phyloP scores from a whole-genome alignment of 2,888 invertebrate species.

The Myathropa florea region DNA sequence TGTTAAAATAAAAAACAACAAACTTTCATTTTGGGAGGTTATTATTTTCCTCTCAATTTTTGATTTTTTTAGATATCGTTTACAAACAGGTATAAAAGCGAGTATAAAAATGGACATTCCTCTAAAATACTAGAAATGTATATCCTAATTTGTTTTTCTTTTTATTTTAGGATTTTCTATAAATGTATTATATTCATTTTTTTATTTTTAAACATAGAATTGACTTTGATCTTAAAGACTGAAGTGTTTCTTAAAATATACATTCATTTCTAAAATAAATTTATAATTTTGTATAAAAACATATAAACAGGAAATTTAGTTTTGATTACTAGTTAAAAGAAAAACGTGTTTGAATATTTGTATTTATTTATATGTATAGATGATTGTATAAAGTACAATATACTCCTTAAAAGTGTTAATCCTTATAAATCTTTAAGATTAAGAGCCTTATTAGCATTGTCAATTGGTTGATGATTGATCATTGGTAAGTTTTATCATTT shows the following conservation, averaged over 20 bases:
- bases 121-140: conserved; percentile 31
- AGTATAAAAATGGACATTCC: conserved; percentile 66
- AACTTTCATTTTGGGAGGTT: not conserved
- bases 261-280: conserved; percentile 1
- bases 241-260: not conserved
- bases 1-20: not conserved
- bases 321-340: not conserved
- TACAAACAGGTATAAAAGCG: conserved; percentile 65
- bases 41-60: conserved; percentile 7
- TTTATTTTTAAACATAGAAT: not conserved
- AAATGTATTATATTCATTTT: conserved; percentile 11
- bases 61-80: conserved; percentile 31
- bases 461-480: too few species aligned
- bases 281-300: not conserved
- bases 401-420: not conserved
- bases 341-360: not conserved
- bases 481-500: too few species aligned
- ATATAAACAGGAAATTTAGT: not conserved
- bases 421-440: not conserved
- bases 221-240: not conserved
- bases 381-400: conserved; percentile 7
- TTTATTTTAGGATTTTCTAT: conserved; percentile 15
- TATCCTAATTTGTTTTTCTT: conserved; percentile 1
- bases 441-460: too few species aligned
- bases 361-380: not conserved